Base-by-base conservation (phyloP, 1,140 invertebrate species). In the Aporrectodea caliginosa region DNA sequence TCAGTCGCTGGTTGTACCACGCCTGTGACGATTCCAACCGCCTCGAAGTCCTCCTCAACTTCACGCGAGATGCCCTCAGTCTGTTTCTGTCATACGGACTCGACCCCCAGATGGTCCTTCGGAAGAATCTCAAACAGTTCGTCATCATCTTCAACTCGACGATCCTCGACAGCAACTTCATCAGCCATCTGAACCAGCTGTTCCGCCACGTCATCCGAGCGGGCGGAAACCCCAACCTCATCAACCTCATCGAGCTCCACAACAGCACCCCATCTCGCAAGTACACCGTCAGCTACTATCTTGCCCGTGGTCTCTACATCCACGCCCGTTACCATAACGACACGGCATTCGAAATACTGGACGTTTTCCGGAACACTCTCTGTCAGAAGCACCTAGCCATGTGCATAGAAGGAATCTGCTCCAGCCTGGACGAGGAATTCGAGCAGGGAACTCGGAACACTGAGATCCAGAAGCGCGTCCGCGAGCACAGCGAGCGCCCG, bases 111-210 rank as follows among this genome's bases (percentile, higher is more conserved):
- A 43, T 81, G n/a, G 80, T 81, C 0, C 77, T 81, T 16, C 33
- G 77, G n/a, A 81, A 81, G 31, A 81, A 81, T 69, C 77, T 81
- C 16, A 81, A 81, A 69, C 80, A 81, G 73, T 78, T 81, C n/a
- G 80, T 81, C 76, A 81, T 81, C 80, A 81, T 81, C 31, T 81
- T 81, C 77, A 81, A 81, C 71, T 81, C 80, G 1, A 77, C 76
- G 1, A 81, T 81, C 35, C 77, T 81, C 0, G 80, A 81, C 31
- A 12, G 34, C 30, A 71, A 69, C 16, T 81, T 81, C 77, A 78
- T 81, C 32, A 77, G 35, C 30, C 77, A 81, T 35, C 72, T 81
- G 29, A 81, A 81, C 33, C 35, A 33, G 30, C 31, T 81, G 0
- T 33, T 81, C 29, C 35, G 73, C 22, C 30, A 32, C 33, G 75